Base-by-base conservation (phyloP, 2,888 invertebrate genomes). In the Drosophila colorata region DNA sequence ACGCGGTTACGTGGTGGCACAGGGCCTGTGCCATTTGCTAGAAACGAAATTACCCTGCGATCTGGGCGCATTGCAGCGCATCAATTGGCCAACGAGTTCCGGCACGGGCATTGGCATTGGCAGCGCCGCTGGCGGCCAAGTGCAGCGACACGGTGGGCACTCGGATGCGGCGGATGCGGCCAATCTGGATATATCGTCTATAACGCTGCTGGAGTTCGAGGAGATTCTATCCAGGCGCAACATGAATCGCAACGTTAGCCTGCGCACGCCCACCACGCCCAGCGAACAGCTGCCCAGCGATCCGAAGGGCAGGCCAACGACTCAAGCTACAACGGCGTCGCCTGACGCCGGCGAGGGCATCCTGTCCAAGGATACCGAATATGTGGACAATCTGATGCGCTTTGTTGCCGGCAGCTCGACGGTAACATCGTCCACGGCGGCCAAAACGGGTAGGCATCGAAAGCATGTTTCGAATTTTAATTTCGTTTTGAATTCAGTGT, bases 11-110 rank as follows among this genome's bases (percentile, higher is more conserved):
- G 95, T 96, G 46, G 95, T 97, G 18, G 93, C 94, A 41, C 94
- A 95, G 80, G 97, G 97, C 28, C 90, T 97, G 44, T 93, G 93
- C 73, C 94, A 95, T 74, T 95, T 95, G 80, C 85, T 93, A 18
- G 74, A 58, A 43, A 58, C 83, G 0, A 86, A 90, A 60, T 16
- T 87, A 8, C 61, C 76, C 11, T 58, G 57, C 11, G 74, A 75
- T 31, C 64, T 83, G 2, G 56, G 55, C 37, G 25, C 52, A 7
- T 78, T 89, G 80, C 75, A 63, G 8, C 58, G 20, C n/a, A 38
- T 18, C 23, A 51, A 35, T 8, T 77, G 71, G 77, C 70, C 37
- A 38, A 3, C 40, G 2, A 33, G 46, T 9, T 6, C 43, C 31
- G 11, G 43, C 14, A 28, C 49, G 16, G 14, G 49, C 18, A 47